phyloP scores from a whole-genome alignment of 2,113 vertebrate species.

The Ailuropoda melanoleuca region DNA sequence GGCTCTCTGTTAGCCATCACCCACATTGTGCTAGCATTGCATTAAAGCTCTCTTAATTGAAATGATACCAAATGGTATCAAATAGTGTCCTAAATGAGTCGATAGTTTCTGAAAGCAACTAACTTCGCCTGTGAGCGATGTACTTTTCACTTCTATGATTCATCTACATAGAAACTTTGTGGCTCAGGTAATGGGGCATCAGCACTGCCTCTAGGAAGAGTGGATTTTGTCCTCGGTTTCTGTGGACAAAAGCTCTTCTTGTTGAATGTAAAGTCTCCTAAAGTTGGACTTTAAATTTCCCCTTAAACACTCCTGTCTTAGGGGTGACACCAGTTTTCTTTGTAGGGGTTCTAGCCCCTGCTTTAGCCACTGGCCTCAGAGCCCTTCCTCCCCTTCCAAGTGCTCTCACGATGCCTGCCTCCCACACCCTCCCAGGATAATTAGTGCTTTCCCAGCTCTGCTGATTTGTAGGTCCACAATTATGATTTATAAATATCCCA shows the following conservation, averaged over 20 bases:
- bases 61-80: background rate
- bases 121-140: background rate
- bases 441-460: slow-evolving; percentile 55
- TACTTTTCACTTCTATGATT: background rate
- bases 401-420: background rate
- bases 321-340: background rate
- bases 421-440: slow-evolving; percentile 19
- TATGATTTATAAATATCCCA: slow-evolving; percentile 70
- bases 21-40: background rate
- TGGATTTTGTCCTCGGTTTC: background rate
- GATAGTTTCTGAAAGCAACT: background rate
- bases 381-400: background rate
- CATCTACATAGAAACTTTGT: background rate
- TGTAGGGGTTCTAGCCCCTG: background rate
- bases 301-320: background rate
- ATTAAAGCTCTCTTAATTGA: background rate
- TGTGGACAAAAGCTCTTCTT: background rate
- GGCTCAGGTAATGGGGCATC: background rate
- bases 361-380: background rate
- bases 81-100: background rate
- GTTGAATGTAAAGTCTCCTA: background rate
- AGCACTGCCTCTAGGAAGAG: background rate
- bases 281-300: background rate
- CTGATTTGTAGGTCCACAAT: slow-evolving; percentile 70
- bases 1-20: background rate